These are phyloP conservation scores for Zapus hudsonius DNA, from an alignment of 2,113 vertebrate genomes.

Conservation along the genomic window DNA sequence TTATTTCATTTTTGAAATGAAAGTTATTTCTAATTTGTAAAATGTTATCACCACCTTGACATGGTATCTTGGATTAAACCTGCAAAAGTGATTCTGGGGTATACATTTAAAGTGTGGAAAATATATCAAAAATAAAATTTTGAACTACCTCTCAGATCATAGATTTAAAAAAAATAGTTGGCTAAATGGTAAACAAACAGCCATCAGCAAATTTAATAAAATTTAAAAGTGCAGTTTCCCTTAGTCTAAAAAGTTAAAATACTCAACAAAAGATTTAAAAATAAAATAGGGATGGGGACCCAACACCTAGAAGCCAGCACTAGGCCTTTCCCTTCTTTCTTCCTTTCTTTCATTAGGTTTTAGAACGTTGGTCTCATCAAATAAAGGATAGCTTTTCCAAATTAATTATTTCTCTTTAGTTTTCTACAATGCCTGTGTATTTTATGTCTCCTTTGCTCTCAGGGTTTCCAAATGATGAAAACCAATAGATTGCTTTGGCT, in stretches of 20 bases:
- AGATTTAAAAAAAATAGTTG: no score
- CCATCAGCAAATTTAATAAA: neutral
- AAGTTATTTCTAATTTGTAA: neutral
- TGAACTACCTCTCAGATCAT: no score
- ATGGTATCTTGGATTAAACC: neutral
- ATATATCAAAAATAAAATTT: neutral
- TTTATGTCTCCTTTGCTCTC: conserved; percentile 39
- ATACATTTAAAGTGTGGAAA: neutral
- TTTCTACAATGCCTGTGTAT: conserved; percentile 37
- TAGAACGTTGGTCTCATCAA: conserved; percentile 10
- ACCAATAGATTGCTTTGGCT: conserved; percentile 53
- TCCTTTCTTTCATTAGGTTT: neutral
- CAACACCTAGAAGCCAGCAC: neutral
- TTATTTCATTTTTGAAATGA: neutral
- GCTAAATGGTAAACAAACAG: neutral
- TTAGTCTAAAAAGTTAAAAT: conserved; percentile 19
- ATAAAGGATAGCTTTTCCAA: conserved; percentile 23
- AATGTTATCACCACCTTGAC: neutral
- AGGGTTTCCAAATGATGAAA: conserved; percentile 40
- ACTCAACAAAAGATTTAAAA: neutral
- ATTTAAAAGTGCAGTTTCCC: neutral
- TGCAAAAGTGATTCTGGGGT: neutral
- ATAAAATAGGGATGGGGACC: neutral
- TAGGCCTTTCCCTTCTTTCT: neutral
- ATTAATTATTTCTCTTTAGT: conserved; percentile 60